A percentile compares a stretch with the other conserved stretches of the same genome.
phyloP scores from a whole-genome alignment of 2,113 vertebrate genomes.

The Cyphomyrus plagiostoma region DNA sequence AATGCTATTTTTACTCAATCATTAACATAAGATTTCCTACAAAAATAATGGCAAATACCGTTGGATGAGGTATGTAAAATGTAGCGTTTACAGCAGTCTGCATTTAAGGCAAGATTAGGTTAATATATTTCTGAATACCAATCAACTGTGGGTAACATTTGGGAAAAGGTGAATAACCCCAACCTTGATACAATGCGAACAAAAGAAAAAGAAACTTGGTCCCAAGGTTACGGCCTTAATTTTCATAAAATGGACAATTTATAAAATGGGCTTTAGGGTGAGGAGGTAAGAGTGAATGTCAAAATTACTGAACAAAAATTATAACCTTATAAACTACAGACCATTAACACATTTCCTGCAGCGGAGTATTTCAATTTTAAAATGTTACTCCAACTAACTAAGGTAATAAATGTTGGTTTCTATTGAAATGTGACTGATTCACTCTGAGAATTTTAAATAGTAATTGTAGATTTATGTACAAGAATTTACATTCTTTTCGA shows the following conservation, averaged over 20 bases:
- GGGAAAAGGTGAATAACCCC: neutral
- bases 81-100: neutral
- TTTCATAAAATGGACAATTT: neutral
- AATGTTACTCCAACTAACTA: neutral
- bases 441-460: neutral
- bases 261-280: neutral
- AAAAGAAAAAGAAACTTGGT: neutral
- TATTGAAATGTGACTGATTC: neutral
- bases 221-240: neutral
- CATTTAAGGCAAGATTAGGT: constrained; percentile 14
- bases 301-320: neutral
- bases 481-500: neutral
- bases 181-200: neutral
- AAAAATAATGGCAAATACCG: constrained; percentile 14
- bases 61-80: constrained; percentile 10
- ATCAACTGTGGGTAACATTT: neutral
- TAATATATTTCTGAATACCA: neutral
- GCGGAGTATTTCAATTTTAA: neutral
- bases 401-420: neutral
- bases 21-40: neutral
- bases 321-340: neutral
- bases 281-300: neutral
- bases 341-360: neutral
- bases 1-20: neutral
- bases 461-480: neutral